Percentiles rank a stretch among this genome's conserved stretches.
Conservation (phyloP, 2,797 vertebrate species). For the Acomys russatus region DNA sequence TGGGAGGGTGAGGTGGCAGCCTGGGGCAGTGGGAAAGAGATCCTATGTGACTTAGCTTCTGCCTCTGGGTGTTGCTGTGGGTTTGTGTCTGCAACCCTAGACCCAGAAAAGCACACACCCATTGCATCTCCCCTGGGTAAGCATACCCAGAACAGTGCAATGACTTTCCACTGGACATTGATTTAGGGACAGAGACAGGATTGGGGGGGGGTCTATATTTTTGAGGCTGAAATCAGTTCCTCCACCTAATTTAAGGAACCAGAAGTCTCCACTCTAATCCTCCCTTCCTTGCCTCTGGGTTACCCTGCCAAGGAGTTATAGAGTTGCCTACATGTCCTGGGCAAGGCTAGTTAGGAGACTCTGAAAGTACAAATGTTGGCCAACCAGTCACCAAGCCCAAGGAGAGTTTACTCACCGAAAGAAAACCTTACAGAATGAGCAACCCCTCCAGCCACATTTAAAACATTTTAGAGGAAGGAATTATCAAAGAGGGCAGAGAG, state of each 20-base stretch:
- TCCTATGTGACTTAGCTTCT: background rate
- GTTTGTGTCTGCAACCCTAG: background rate
- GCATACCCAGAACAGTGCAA: background rate
- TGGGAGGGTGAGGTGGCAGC: background rate
- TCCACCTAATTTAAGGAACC: background rate
- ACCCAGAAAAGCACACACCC: background rate
- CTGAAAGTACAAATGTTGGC: background rate
- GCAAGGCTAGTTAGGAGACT: background rate
- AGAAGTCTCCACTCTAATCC: background rate
- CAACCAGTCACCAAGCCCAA: background rate
- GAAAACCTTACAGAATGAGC: background rate
- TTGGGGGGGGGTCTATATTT: background rate
- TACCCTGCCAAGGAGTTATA: background rate
- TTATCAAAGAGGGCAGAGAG: background rate
- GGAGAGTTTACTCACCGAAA: background rate
- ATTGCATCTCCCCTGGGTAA: background rate
- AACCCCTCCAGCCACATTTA: background rate
- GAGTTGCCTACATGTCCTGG: background rate
- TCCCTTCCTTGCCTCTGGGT: background rate
- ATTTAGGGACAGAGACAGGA: background rate
- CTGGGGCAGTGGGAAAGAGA: background rate
- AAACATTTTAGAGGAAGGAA: constrained; percentile 45
- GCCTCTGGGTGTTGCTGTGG: background rate
- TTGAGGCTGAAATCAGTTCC: background rate
- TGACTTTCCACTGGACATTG: background rate